Conservation (phyloP, 2,888 invertebrate species). For the Hydropsyche betteni region DNA sequence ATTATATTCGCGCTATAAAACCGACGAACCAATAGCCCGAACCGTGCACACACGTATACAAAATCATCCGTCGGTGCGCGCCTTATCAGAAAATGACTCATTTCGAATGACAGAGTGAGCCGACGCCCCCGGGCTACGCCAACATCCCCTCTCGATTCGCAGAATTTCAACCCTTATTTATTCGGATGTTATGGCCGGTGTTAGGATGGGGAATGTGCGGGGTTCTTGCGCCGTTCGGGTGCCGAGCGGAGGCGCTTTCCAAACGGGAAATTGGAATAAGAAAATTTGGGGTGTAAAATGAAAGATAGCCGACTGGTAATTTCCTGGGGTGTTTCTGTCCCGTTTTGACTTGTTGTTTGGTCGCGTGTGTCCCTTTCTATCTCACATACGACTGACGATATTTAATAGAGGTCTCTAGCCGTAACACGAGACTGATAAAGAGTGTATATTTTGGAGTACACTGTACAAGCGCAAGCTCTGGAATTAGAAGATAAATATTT, state of each 20-base stretch:
- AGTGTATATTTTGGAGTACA: conserved; percentile 44
- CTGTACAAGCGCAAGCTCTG: too few species aligned
- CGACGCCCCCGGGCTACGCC: conserved; percentile 8
- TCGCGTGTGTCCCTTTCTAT: conserved; percentile 26
- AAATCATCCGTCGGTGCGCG: conserved; percentile 57
- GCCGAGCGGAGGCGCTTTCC: conserved; percentile 55
- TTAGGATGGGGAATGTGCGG: not conserved
- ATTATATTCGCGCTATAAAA: conserved; percentile 42
- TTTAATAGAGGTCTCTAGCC: conserved; percentile 47
- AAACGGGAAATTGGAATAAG: conserved; percentile 76
- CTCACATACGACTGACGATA: conserved; percentile 39
- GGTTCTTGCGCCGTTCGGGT: conserved; percentile 55
- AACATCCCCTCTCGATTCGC: not conserved
- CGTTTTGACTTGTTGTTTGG: conserved; percentile 63
- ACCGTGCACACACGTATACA: conserved; percentile 12
- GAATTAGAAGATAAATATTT: too few species aligned
- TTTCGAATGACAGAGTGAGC: conserved; percentile 73
- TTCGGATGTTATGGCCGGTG: not conserved
- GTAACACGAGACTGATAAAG: conserved; percentile 51
- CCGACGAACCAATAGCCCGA: conserved; percentile 65
- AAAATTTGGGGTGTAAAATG: conserved; percentile 81
- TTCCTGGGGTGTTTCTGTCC: conserved; percentile 68
- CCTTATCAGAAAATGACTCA: conserved; percentile 79
- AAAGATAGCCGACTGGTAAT: conserved; percentile 80
- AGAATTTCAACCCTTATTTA: conserved; percentile 54